Conservation (phyloP, 2,888 invertebrate genomes). For the Dasysyrphus albostriatus region DNA sequence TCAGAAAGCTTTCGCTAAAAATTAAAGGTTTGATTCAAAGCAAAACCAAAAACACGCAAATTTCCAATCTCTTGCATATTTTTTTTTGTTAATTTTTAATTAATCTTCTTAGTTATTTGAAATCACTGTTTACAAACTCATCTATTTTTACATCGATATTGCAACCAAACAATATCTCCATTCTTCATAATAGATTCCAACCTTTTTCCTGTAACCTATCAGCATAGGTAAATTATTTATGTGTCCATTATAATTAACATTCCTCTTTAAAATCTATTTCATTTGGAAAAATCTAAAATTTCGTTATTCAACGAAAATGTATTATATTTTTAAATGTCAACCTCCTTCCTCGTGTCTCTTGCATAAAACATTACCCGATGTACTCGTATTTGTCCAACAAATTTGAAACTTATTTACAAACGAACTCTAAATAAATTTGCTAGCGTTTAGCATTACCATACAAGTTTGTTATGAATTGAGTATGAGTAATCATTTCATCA, state of each 20-base stretch:
- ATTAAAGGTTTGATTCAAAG: too few species aligned
- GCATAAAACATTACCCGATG: background rate
- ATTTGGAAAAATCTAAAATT: background rate
- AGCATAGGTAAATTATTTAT: background rate
- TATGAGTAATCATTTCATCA: conserved; percentile 36
- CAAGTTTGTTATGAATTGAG: background rate
- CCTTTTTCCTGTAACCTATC: background rate
- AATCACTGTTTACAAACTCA: too few species aligned
- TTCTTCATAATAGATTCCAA: too few species aligned
- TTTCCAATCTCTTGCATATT: background rate
- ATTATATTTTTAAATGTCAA: background rate
- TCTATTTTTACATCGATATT: too few species aligned
- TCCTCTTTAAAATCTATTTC: background rate
- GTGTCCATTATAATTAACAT: background rate
- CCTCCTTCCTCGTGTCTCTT: background rate
- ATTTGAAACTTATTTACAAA: conserved; percentile 19
- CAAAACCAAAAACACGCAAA: too few species aligned
- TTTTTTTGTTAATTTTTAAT: too few species aligned
- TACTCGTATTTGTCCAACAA: background rate
- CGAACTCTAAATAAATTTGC: conserved; percentile 3
- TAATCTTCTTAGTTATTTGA: too few species aligned
- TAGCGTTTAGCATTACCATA: background rate
- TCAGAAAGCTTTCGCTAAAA: too few species aligned
- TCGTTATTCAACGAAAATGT: background rate
- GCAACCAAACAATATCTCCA: too few species aligned